A percentile compares a stretch with the other conserved stretches of the same genome.
Evolutionary conservation across 1,140 invertebrate genomes (phyloP).

Genomic region (Aphis gossypii): DNA sequence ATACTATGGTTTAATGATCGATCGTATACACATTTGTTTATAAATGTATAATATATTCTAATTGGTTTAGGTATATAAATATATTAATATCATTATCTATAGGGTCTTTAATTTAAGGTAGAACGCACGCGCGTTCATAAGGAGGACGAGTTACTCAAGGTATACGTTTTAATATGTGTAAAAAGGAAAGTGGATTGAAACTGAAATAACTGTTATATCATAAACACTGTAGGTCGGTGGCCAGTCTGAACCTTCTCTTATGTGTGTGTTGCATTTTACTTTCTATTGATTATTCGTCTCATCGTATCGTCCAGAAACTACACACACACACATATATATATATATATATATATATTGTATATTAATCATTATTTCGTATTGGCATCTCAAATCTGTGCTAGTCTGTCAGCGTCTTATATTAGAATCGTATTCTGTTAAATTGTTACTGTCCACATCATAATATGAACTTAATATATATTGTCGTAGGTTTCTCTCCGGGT

Average conservation of each 20-base stretch:
- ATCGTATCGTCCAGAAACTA: background rate
- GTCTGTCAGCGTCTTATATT: background rate
- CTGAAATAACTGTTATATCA: conserved; percentile 57
- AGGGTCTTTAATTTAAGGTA: background rate
- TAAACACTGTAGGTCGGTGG: conserved; percentile 55
- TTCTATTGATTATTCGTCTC: conserved; percentile 56
- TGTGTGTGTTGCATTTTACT: conserved; percentile 50
- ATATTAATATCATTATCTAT: background rate
- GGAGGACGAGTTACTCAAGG: conserved; percentile 55
- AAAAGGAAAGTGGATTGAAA: conserved; percentile 58
- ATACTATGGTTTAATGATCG: background rate
- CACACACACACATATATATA: too few relatives aligned
- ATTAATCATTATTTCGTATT: background rate
- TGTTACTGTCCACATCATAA: background rate
- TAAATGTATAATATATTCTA: background rate
- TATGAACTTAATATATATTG: background rate
- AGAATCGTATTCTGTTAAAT: background rate
- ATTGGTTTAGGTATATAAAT: background rate
- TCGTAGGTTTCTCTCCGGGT: background rate
- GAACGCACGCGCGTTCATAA: background rate
- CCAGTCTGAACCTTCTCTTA: conserved; percentile 58
- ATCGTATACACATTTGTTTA: too few relatives aligned
- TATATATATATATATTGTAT: background rate
- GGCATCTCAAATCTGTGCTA: background rate
- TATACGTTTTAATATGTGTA: conserved; percentile 52